Conservation (phyloP, 1,140 invertebrate genomes). For the Planococcus citri region DNA sequence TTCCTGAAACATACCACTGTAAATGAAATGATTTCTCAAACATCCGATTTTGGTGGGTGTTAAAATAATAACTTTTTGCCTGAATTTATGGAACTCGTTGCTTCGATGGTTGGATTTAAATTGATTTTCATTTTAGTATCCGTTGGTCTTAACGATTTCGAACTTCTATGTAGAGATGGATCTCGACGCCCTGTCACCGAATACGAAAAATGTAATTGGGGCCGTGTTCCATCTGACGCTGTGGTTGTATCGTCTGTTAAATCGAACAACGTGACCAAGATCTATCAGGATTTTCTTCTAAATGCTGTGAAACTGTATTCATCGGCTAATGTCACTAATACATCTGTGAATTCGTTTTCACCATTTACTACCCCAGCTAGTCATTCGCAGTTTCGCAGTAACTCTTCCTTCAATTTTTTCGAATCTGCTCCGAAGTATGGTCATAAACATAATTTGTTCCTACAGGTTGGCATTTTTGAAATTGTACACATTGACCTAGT, state of each 20-base stretch:
- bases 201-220: constrained; percentile 76
- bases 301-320: neutral
- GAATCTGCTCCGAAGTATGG: constrained; percentile 55
- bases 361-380: neutral
- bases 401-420: constrained; percentile 48
- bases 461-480: constrained; percentile 41
- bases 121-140: constrained; percentile 35
- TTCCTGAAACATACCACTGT: constrained; percentile 84
- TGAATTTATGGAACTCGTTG: too few species aligned
- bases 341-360: neutral
- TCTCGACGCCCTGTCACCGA: constrained; percentile 51
- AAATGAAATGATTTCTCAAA: constrained; percentile 45
- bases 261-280: constrained; percentile 38
- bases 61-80: too few species aligned
- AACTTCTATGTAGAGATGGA: constrained; percentile 78
- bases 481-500: too few species aligned
- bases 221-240: constrained; percentile 69
- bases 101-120: too few species aligned
- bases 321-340: neutral
- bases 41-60: constrained; percentile 28
- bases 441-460: constrained; percentile 48
- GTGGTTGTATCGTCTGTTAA: constrained; percentile 74
- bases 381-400: neutral
- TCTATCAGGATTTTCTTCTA: constrained; percentile 37
- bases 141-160: constrained; percentile 55